Percentiles rank a stretch among this genome's conserved stretches.
These are phyloP conservation scores for Chloropsis cyanopogon DNA, from an alignment of 2,113 vertebrate species.

Conservation along the genomic window DNA sequence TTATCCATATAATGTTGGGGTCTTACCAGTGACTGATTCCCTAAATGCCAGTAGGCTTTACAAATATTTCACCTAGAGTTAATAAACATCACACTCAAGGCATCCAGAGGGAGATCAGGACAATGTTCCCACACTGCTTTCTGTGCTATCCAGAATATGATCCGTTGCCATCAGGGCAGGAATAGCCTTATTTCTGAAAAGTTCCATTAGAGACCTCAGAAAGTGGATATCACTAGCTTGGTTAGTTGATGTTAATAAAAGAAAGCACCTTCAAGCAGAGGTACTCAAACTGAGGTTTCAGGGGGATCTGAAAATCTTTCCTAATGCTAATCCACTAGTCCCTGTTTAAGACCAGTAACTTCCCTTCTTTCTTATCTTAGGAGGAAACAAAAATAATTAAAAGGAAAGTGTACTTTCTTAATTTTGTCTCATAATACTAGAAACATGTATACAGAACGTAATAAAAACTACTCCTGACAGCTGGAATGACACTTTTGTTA, in stretches of 20 bases:
- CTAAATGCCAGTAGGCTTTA: conserved; percentile 49
- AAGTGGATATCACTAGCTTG: neutral
- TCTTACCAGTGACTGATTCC: conserved; percentile 29
- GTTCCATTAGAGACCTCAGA: neutral
- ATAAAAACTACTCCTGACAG: neutral
- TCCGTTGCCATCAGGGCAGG: neutral
- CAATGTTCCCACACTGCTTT: neutral
- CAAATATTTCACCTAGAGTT: conserved; percentile 22
- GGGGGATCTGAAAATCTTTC: neutral
- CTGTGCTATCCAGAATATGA: neutral
- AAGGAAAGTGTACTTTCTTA: neutral
- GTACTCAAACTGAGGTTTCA: neutral
- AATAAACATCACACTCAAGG: neutral
- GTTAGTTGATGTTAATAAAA: neutral
- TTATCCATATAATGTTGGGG: neutral
- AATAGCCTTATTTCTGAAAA: neutral
- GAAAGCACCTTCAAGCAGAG: neutral
- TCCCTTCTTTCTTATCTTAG: neutral
- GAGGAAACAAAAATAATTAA: neutral
- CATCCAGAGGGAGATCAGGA: neutral
- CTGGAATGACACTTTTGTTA: neutral
- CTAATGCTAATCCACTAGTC: neutral
- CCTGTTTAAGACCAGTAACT: neutral
- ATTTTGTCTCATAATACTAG: neutral
- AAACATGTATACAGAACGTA: neutral